phyloP scores from a whole-genome alignment of 2,888 invertebrate species.

The Platynereis dumerilii region DNA sequence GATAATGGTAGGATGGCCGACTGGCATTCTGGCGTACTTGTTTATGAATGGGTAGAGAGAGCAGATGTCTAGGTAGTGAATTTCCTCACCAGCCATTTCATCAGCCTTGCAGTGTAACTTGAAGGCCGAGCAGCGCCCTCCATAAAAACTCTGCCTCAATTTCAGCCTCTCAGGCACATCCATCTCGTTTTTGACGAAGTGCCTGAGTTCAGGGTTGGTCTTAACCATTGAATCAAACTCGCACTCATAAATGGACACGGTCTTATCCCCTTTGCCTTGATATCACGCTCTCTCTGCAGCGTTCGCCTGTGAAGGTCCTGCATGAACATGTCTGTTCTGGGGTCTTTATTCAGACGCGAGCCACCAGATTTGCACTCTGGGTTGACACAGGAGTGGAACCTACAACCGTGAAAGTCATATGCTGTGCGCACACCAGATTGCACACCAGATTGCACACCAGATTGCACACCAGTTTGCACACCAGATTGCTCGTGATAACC shows the following conservation, averaged over 20 bases:
- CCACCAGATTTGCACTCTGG: no score
- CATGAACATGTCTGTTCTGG: no score
- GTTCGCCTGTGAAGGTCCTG: no score
- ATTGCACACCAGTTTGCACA: no score
- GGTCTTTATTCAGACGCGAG: no score
- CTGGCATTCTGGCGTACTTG: slow-evolving; percentile 41
- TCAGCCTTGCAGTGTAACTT: slow-evolving; percentile 35
- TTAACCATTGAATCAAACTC: background rate
- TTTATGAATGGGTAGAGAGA: slow-evolving; percentile 45
- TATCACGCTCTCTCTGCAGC: no score
- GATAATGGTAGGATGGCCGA: slow-evolving; percentile 38
- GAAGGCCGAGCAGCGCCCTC: slow-evolving; percentile 2
- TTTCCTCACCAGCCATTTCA: slow-evolving; percentile 32
- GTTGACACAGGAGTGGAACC: no score
- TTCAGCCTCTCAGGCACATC: slow-evolving; percentile 9
- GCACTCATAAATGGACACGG: slow-evolving; percentile 9
- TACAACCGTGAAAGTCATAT: no score
- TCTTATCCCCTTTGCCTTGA: slow-evolving; percentile 6
- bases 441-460: no score
- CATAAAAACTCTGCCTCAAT: slow-evolving; percentile 3
- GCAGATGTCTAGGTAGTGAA: slow-evolving; percentile 43
- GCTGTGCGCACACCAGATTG: no score
- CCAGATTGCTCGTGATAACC: no score
- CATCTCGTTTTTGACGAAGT: background rate
- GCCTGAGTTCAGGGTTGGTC: background rate